A percentile compares a stretch with the other conserved stretches of the same genome.
These are phyloP conservation scores for Calcarius lapponicus DNA, from an alignment of 2,797 vertebrate species.

Conservation along the genomic window DNA sequence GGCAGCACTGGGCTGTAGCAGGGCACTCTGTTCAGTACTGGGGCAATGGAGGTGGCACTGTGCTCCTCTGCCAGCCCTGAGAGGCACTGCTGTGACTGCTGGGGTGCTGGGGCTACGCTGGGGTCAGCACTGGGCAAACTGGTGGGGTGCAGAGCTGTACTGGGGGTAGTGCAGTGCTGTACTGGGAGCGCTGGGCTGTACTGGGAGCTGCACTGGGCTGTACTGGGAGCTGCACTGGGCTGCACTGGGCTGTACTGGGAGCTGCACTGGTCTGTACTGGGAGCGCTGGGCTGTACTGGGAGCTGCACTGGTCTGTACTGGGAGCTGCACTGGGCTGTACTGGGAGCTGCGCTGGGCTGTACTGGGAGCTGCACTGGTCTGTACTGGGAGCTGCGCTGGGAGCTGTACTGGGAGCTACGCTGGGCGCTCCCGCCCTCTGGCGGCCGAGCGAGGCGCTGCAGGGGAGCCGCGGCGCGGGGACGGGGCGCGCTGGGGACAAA, in stretches of 20 bases:
- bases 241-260: not conserved
- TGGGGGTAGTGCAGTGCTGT: not conserved
- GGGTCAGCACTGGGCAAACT: not conserved
- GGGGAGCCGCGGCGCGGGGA: too few species aligned
- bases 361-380: not conserved
- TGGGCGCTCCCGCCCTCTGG: not conserved
- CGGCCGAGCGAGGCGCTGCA: not conserved
- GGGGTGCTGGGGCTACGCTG: fast-evolving
- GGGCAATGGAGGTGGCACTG: too few species aligned
- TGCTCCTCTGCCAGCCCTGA: not conserved
- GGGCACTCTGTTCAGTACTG: not conserved
- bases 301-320: not conserved
- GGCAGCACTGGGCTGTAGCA: not conserved
- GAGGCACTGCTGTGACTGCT: not conserved
- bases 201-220: too few species aligned
- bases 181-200: too few species aligned
- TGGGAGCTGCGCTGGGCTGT: not conserved
- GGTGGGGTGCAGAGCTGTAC: not conserved
- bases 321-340: too few species aligned
- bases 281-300: too few species aligned
- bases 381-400: not conserved
- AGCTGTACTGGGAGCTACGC: not conserved
- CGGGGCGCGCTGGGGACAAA: not conserved
- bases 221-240: too few species aligned
- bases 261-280: too few species aligned